phyloP scores from a whole-genome alignment of 2,888 invertebrate species.

The Bruchidius siliquastri region DNA sequence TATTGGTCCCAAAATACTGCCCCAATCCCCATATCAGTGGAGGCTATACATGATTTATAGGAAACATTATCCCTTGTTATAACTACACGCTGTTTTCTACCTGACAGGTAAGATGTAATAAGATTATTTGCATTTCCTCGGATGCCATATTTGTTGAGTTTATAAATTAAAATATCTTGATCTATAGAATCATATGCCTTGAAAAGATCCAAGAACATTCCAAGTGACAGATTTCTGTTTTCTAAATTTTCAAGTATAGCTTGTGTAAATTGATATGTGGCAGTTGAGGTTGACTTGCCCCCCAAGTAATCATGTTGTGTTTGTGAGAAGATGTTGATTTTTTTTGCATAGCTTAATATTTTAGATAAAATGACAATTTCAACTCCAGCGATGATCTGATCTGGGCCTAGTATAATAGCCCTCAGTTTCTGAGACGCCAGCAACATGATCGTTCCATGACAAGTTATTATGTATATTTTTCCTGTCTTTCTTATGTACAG shows the following conservation, averaged over 20 bases:
- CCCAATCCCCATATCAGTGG: not conserved
- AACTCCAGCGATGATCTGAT: no score
- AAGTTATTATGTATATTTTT: no score
- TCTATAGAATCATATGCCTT: not conserved
- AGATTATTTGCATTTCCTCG: not conserved
- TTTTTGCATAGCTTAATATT: no score
- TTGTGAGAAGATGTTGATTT: no score
- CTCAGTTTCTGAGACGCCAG: no score
- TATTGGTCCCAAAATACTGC: not conserved
- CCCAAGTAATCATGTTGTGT: no score
- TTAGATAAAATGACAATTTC: no score
- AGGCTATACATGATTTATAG: not conserved
- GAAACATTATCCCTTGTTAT: not conserved
- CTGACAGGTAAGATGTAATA: not conserved
- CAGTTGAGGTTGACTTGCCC: not conserved
- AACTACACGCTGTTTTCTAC: not conserved
- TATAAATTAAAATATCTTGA: not conserved
- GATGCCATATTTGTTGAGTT: not conserved
- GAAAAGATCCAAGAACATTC: not conserved
- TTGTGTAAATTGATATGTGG: not conserved
- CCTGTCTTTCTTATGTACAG: no score
- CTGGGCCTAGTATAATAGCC: no score
- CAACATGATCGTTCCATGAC: no score
- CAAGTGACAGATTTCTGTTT: not conserved
- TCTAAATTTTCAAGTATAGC: not conserved